Conservation (phyloP, 2,888 invertebrate species). For the Coremacera marginata region DNA sequence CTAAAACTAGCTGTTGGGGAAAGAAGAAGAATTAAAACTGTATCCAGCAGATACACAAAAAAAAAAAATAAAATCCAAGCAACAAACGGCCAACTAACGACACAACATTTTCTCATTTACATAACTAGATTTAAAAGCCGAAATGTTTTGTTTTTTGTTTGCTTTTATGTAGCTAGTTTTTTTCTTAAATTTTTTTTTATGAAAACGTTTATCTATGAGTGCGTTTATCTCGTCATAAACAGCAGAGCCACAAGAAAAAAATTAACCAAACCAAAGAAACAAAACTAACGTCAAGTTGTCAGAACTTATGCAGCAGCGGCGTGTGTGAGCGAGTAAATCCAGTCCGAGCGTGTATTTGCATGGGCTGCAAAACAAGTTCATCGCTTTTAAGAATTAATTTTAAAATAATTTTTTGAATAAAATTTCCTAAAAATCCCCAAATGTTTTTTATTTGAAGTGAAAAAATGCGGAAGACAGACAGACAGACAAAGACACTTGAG, state of each 20-base stretch:
- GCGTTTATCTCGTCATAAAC: not conserved
- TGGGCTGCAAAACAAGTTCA: not conserved
- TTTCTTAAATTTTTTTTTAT: not conserved
- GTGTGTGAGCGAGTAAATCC: not conserved
- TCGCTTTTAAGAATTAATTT: no score
- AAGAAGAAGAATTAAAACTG: no score
- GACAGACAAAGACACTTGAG: conserved; percentile 1
- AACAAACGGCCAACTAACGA: not conserved
- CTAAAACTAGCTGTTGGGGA: no score
- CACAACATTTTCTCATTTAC: conserved; percentile 11
- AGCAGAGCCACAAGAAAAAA: no score
- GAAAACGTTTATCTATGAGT: not conserved
- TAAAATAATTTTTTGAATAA: no score
- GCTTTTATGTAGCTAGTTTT: not conserved
- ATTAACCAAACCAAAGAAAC: no score
- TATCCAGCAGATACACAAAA: no score
- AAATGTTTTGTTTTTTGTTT: not conserved
- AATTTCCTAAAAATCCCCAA: no score
- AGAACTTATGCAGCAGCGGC: no score
- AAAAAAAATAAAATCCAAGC: no score
- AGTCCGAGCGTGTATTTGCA: not conserved
- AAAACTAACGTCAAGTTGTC: no score
- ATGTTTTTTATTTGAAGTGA: conserved; percentile 16
- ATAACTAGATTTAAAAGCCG: conserved; percentile 13
- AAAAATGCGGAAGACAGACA: conserved; percentile 21